A percentile compares a stretch with the other conserved stretches of the same genome.
phyloP scores from a whole-genome alignment of 2,888 invertebrate genomes.

The Notocelia uddmanniana region DNA sequence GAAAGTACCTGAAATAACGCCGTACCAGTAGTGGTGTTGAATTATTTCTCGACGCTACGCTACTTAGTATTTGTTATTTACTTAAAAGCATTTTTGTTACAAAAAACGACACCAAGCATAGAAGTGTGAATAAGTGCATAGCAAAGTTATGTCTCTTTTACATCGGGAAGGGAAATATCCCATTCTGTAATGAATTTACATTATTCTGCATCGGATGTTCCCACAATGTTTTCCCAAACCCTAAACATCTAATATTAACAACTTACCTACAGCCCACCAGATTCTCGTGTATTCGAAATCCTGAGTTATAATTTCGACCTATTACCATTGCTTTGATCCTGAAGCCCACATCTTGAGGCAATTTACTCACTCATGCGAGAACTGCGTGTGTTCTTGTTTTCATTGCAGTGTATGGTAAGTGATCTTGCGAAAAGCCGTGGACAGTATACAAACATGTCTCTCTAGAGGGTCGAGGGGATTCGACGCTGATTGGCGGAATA shows the following conservation, averaged over 20 bases:
- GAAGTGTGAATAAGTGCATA: too few relatives aligned
- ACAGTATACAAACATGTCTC: slow-evolving; percentile 26
- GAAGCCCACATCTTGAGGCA: slow-evolving; percentile 16
- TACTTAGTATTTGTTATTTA: too few relatives aligned
- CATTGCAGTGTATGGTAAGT: slow-evolving; percentile 4
- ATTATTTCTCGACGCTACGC: too few relatives aligned
- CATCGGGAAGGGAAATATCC: too few relatives aligned
- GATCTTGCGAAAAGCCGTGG: slow-evolving; percentile 24
- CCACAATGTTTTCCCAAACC: neutral
- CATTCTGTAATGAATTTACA: neutral
- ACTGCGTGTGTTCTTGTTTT: neutral
- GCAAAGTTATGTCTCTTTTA: too few relatives aligned
- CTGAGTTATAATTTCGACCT: slow-evolving; percentile 19
- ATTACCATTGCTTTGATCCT: slow-evolving; percentile 26
- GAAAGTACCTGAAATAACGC: neutral
- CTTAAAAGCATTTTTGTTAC: too few relatives aligned
- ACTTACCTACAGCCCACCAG: neutral
- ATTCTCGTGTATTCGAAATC: neutral
- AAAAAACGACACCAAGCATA: too few relatives aligned
- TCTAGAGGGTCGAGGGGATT: slow-evolving; percentile 3
- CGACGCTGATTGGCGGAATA: slow-evolving; percentile 24
- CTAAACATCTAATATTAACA: slow-evolving; percentile 2
- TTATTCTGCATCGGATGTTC: neutral
- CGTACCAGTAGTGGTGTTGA: neutral
- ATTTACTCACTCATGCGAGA: slow-evolving; percentile 2